Base-by-base conservation (phyloP, 2,113 vertebrate genomes). In the Odontesthes bonariensis region DNA sequence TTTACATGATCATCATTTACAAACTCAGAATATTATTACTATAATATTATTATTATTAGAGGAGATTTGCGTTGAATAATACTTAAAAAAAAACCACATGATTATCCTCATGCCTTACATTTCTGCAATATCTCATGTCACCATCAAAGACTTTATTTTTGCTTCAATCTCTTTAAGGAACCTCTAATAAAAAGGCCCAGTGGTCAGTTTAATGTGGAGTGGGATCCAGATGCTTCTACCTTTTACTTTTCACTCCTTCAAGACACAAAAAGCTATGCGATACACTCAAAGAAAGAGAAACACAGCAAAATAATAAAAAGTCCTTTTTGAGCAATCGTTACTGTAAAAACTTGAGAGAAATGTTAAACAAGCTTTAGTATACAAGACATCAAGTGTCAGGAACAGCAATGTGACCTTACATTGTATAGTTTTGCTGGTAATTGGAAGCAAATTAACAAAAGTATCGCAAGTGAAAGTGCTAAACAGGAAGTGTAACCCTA, bases 381-480 rank as follows among this genome's bases (percentile, higher is more conserved):
- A 23, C 40, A n/a, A 6, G 17, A 7, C 17, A 49, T 19, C 6
- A 19, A 13, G 42, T 10, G 13, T 46, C 42, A 46, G 11, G 14
- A 2, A 14, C 42, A 46, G 42, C 42, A 46, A 1, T 8, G 14
- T 46, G 14, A 16, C 4, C 19, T n/a, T 7, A 49, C 6, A 13
- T 49, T 49, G 7, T n/a, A 7, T 49, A 49, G 17, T 49, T 12
- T n/a, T n/a, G 5, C 46, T n/a, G 17, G 35, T 35, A 58, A 58
- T 33, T 35, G 32, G 1, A 31, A 73, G 35, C 14, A 53, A 54
- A 12, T 17, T 10, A 69, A 60, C 46, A 59, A 69, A 69, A 22
- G 8, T 20, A 40, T 66, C 17, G 23, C 3, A 56, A 20, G 35
- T 47, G 33, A 20, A 49, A 27, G 27, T 10, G 67, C 8, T 31